Conservation (phyloP, 2,113 vertebrate genomes). For the Nematolebias whitei region DNA sequence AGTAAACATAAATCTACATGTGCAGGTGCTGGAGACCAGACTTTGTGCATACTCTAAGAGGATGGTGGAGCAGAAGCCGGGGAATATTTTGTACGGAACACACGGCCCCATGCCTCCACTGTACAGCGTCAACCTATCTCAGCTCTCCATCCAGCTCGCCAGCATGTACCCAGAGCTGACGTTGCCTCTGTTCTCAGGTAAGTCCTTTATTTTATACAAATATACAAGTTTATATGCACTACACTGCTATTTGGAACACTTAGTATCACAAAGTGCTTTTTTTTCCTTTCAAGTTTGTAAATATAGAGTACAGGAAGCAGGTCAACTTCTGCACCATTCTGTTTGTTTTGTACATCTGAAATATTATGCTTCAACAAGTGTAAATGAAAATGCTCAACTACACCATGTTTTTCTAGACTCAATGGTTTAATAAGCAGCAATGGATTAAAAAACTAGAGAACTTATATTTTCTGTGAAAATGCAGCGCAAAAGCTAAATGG, state of each 20-base stretch:
- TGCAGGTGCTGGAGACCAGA: slow-evolving; percentile 92
- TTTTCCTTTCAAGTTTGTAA: too few relatives aligned
- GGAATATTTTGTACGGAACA: slow-evolving; percentile 93
- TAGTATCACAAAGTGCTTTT: not conserved
- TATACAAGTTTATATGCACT: not conserved
- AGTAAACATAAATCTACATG: not conserved
- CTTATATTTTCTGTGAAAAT: not conserved
- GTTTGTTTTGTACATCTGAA: not conserved
- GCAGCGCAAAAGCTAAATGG: too few relatives aligned
- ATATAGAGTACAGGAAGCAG: not conserved
- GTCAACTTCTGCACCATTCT: not conserved
- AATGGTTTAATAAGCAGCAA: not conserved
- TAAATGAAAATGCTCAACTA: slow-evolving; percentile 2
- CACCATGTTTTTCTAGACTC: not conserved
- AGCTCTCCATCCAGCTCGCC: slow-evolving; percentile 92
- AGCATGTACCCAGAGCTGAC: slow-evolving; percentile 99
- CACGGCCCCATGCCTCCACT: slow-evolving; percentile 93
- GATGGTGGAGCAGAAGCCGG: slow-evolving; percentile 91
- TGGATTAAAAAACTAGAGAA: not conserved
- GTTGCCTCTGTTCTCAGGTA: slow-evolving; percentile 98
- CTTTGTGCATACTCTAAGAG: slow-evolving; percentile 96
- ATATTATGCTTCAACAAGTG: not conserved
- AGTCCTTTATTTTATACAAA: not conserved
- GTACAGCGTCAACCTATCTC: slow-evolving; percentile 92
- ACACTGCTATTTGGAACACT: not conserved